Base-by-base conservation (phyloP, 92 coral and sea anemone species). In the Palythoa grandis region DNA sequence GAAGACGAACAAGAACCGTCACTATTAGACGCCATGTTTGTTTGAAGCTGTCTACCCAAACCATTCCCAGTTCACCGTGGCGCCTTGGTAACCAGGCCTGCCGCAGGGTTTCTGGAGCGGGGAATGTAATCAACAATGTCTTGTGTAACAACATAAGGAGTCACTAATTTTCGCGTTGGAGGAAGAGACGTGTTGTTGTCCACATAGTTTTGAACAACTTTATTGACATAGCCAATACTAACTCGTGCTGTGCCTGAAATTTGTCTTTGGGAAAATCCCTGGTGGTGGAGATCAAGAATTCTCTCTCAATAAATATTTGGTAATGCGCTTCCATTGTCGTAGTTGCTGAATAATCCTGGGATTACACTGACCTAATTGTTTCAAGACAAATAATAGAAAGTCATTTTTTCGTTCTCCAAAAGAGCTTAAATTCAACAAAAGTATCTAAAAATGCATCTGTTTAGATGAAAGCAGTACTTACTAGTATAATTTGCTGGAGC, bases 71-170 rank as follows among this genome's bases (percentile, higher is more conserved):
- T n/a, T n/a, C n/a, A n/a, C n/a, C n/a, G n/a, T n/a, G n/a, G n/a
- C n/a, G n/a, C n/a, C n/a, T n/a, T n/a, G n/a, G n/a, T n/a, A n/a
- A n/a, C n/a, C n/a, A n/a, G n/a, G n/a, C n/a, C n/a, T n/a, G n/a
- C n/a, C n/a, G n/a, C n/a, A n/a, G n/a, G n/a, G n/a, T n/a, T n/a
- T n/a, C n/a, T n/a, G n/a, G n/a, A n/a, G n/a, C n/a, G n/a, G n/a
- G n/a, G n/a, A 37, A 87, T 74, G 74, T 87, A 91, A 57, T 91
- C 88, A 20, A 76, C 86, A 29, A 91, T 91, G 66, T 82, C 86
- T 0, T 52, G 0, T 52, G 54, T 52, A 52, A 52, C 54, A 52
- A 5, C 7, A 52, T 52, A 5, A 52, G 6, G 54, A 52, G 54
- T 52, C 54, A 84, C 56, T 79, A n/a, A n/a, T n/a, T n/a, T n/a